Percentiles rank a stretch among this genome's conserved stretches.
Conservation (phyloP, 2,797 vertebrate species). For the Anguilla megastoma region DNA sequence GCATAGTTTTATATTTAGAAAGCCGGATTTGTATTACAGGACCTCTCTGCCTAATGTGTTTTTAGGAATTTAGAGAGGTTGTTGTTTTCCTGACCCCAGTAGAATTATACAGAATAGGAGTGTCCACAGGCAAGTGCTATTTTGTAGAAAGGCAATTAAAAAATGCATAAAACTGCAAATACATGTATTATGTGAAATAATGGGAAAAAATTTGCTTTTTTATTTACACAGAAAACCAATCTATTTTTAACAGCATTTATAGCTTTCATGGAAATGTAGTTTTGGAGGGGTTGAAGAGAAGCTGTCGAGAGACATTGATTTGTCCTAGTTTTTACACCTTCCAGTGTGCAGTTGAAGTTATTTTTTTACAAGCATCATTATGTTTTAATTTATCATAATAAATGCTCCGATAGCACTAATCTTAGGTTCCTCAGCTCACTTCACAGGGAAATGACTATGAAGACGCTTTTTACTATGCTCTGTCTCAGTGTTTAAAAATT, state of each 20-base stretch:
- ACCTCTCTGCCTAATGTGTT: constrained; percentile 12
- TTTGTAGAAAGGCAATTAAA: background rate
- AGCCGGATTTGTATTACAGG: constrained; percentile 21
- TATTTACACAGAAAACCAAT: background rate
- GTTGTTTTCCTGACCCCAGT: constrained; percentile 13
- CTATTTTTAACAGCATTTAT: background rate
- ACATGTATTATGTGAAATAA: background rate
- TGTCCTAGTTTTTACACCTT: background rate
- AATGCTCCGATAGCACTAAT: constrained; percentile 4
- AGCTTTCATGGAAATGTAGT: background rate
- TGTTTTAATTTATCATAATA: constrained; percentile 34
- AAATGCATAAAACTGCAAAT: background rate
- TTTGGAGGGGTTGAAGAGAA: background rate
- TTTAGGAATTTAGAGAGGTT: constrained; percentile 26
- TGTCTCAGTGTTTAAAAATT: background rate
- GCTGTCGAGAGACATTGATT: background rate
- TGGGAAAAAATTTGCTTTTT: background rate
- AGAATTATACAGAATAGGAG: background rate
- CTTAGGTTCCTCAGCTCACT: background rate
- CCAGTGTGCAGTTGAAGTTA: background rate
- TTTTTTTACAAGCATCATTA: constrained; percentile 29
- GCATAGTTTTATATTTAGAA: constrained; percentile 31
- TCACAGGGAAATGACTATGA: constrained; percentile 7
- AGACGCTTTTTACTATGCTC: constrained; percentile 6
- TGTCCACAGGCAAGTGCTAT: background rate